Evolutionary conservation across 2,888 invertebrate species (phyloP).

Genomic region (Theodoxus fluviatilis): DNA sequence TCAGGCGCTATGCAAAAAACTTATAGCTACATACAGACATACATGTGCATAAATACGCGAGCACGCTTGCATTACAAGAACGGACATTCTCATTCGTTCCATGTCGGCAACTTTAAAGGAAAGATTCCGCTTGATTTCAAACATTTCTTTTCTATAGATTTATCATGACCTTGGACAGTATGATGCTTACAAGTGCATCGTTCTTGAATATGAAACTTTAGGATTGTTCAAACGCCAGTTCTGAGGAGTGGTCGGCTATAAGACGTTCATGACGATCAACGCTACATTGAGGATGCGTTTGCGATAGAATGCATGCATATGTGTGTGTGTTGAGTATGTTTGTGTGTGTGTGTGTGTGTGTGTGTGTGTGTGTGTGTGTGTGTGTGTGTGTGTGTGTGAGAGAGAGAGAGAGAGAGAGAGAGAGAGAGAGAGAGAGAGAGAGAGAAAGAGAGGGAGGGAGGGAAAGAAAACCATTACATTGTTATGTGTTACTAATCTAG

Average conservation of each 20-base stretch:
- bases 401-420: slow-evolving; percentile 5
- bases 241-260: too few species aligned
- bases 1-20: too few species aligned
- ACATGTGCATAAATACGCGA: not conserved
- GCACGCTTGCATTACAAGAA: too few species aligned
- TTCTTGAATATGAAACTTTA: not conserved
- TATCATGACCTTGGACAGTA: too few species aligned
- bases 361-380: slow-evolving; percentile 2
- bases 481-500: too few species aligned
- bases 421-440: slow-evolving; percentile 2
- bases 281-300: not conserved
- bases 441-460: not conserved
- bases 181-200: too few species aligned
- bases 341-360: slow-evolving; percentile 5
- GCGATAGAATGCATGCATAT: not conserved
- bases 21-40: not conserved
- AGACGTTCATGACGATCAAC: not conserved
- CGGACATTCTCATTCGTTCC: too few species aligned
- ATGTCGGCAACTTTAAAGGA: too few species aligned
- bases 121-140: too few species aligned
- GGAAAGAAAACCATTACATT: not conserved
- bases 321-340: slow-evolving; percentile 5
- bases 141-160: too few species aligned
- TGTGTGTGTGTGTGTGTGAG: not conserved
- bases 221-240: too few species aligned